These are phyloP conservation scores for Pseudolaguvia tuberculata DNA, from an alignment of 2,113 vertebrate genomes.

Conservation along the genomic window DNA sequence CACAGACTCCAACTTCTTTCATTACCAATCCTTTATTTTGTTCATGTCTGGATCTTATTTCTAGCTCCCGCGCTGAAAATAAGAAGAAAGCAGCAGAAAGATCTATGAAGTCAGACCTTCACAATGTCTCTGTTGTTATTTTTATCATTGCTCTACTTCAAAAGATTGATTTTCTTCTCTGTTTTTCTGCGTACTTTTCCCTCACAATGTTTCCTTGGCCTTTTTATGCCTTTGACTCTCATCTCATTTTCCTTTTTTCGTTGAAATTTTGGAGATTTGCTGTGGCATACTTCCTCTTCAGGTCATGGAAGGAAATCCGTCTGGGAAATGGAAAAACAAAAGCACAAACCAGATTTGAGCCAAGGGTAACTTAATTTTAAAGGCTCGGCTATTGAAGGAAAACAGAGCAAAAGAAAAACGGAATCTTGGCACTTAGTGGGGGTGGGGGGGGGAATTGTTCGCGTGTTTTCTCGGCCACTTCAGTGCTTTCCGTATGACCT, in stretches of 20 bases:
- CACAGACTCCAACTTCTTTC: conserved; percentile 57
- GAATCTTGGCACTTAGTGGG: conserved; percentile 52
- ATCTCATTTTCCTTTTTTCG: conserved; percentile 19
- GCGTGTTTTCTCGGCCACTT: conserved; percentile 67
- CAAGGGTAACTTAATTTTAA: conserved; percentile 53
- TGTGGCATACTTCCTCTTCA: conserved; percentile 20
- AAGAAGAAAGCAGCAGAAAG: conserved; percentile 51
- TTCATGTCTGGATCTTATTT: conserved; percentile 72
- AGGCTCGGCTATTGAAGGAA: conserved; percentile 51
- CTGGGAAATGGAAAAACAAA: conserved; percentile 28
- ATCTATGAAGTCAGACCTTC: conserved; percentile 59
- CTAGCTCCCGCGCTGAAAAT: conserved; percentile 50
- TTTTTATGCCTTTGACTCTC: conserved; percentile 24
- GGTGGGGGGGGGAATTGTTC: conserved; percentile 60
- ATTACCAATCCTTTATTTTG: conserved; percentile 65
- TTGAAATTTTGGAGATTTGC: conserved; percentile 41
- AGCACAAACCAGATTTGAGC: conserved; percentile 54
- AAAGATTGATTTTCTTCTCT: conserved; percentile 52
- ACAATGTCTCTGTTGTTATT: conserved; percentile 60
- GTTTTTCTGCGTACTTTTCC: conserved; percentile 52
- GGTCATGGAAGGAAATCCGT: conserved; percentile 32
- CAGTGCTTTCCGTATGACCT: conserved; percentile 58
- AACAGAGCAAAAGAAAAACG: conserved; percentile 36
- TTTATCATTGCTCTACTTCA: conserved; percentile 59
- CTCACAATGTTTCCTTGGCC: conserved; percentile 31